A percentile compares a stretch with the other conserved stretches of the same genome.
phyloP scores from a whole-genome alignment of 1,140 invertebrate species.

The Acromyrmex echinatior region DNA sequence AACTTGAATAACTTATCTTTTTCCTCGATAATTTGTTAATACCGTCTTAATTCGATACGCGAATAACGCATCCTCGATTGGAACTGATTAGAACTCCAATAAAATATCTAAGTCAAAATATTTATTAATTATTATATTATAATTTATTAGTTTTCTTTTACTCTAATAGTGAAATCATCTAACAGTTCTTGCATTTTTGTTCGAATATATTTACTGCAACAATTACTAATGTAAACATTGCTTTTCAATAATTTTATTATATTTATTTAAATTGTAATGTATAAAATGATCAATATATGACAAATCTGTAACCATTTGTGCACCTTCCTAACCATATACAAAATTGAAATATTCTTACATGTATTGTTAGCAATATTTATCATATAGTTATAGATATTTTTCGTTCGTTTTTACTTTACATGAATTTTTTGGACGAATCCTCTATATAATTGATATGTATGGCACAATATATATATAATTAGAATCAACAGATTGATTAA shows the following conservation, averaged over 20 bases:
- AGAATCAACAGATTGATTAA: conserved; percentile 22
- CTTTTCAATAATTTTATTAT: conserved; percentile 37
- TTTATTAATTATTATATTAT: too few relatives aligned
- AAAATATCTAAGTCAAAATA: too few relatives aligned
- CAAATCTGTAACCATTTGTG: conserved; percentile 23
- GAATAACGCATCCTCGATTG: too few relatives aligned
- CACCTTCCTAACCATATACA: conserved; percentile 10
- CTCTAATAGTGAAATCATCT: too few relatives aligned
- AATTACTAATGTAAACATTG: conserved; percentile 24
- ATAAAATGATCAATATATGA: conserved; percentile 45
- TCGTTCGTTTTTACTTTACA: conserved; percentile 12
- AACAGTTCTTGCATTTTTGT: not conserved
- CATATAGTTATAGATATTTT: conserved; percentile 16
- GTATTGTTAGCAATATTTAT: conserved; percentile 22
- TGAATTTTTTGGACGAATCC: conserved; percentile 28
- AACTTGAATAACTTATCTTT: too few relatives aligned
- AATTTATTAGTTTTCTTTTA: too few relatives aligned
- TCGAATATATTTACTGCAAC: not conserved
- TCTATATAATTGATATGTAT: conserved; percentile 47
- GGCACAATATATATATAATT: conserved; percentile 33
- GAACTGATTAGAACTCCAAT: too few relatives aligned
- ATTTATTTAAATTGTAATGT: conserved; percentile 57
- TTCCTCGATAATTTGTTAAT: too few relatives aligned
- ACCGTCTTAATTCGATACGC: too few relatives aligned
- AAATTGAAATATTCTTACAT: conserved; percentile 40